Conservation (phyloP, 2,797 vertebrate genomes). For the Mormyrops attenuatus region DNA sequence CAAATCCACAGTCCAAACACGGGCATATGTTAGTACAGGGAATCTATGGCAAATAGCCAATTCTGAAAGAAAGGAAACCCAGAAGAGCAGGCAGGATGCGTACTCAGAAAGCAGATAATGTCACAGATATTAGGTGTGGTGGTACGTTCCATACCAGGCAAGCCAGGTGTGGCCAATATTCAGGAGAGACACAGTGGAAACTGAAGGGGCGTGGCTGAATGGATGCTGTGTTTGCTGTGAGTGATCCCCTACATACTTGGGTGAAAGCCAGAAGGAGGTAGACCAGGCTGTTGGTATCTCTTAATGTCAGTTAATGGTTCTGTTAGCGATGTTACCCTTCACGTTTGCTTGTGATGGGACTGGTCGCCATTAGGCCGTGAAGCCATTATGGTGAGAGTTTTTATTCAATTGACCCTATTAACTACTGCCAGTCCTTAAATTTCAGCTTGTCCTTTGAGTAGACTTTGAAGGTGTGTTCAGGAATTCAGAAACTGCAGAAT, state of each 20-base stretch:
- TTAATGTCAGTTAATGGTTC: conserved; percentile 5
- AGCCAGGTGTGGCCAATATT: not conserved
- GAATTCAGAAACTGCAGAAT: not conserved
- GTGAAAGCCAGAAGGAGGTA: not conserved
- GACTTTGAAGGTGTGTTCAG: not conserved
- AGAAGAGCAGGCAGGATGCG: not conserved
- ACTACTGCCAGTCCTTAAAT: not conserved
- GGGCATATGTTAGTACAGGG: not conserved
- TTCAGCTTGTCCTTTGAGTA: not conserved
- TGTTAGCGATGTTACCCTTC: not conserved
- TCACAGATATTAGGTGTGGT: not conserved
- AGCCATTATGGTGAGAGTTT: not conserved
- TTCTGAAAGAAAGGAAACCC: not conserved
- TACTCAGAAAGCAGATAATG: not conserved
- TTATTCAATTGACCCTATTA: not conserved
- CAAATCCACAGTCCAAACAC: not conserved
- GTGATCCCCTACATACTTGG: not conserved
- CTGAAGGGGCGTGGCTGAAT: not conserved
- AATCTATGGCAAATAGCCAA: not conserved
- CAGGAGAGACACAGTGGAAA: not conserved
- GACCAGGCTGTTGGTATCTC: not conserved
- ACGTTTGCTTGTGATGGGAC: not conserved
- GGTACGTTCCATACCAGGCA: not conserved
- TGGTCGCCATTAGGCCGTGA: not conserved
- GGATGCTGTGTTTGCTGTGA: not conserved